Percentiles rank a stretch among this genome's conserved stretches.
These are phyloP conservation scores for Agriopis aurantiaria DNA, from an alignment of 2,888 invertebrate genomes.

Conservation along the genomic window DNA sequence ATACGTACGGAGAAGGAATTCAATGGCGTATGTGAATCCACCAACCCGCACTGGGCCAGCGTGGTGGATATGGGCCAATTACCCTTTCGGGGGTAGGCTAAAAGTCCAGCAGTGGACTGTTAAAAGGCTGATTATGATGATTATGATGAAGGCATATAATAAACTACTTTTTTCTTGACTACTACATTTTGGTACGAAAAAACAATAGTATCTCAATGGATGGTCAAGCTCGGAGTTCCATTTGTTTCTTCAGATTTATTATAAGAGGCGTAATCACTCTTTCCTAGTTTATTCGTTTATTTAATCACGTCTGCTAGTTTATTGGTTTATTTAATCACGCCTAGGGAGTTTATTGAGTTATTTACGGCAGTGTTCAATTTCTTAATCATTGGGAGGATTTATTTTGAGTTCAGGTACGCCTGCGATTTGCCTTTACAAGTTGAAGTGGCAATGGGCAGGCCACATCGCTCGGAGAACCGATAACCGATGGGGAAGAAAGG, in stretches of 20 bases:
- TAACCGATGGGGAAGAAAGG: too few species aligned
- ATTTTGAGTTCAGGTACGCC: background rate
- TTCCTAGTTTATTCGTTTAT: slow-evolving; percentile 20
- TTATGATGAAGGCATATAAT: too few species aligned
- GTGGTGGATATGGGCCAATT: too few species aligned
- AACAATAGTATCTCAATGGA: slow-evolving; percentile 10
- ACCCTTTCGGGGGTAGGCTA: too few species aligned
- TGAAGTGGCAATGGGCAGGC: too few species aligned
- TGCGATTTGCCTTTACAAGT: too few species aligned
- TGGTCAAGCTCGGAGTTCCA: background rate
- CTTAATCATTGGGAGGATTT: background rate
- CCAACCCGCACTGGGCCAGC: too few species aligned
- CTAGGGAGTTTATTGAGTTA: background rate
- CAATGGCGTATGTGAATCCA: too few species aligned
- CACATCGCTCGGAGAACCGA: too few species aligned
- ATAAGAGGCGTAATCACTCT: slow-evolving; percentile 50
- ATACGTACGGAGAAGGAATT: too few species aligned
- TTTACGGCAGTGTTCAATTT: background rate
- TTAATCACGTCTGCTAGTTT: slow-evolving; percentile 29
- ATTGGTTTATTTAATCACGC: slow-evolving; percentile 49
- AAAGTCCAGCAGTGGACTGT: too few species aligned
- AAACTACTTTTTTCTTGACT: background rate
- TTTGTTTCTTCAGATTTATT: slow-evolving; percentile 47
- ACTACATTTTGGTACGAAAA: background rate
- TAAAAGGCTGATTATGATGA: too few species aligned